A percentile compares a stretch with the other conserved stretches of the same genome.
These are phyloP conservation scores for Cyanocitta stelleri DNA, from an alignment of 2,113 vertebrate species.

Conservation along the genomic window DNA sequence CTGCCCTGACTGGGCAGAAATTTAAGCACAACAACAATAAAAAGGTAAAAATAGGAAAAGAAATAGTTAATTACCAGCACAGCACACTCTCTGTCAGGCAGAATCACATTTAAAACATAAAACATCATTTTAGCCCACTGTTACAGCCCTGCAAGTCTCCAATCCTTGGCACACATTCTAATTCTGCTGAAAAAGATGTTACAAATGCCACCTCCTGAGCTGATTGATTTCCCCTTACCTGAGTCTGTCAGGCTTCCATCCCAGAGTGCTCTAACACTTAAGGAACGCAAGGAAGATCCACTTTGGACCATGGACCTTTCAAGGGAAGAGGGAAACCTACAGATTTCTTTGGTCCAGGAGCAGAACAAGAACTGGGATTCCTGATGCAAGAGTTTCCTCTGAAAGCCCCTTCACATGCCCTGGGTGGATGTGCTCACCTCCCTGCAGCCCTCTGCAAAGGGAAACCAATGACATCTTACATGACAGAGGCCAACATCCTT, in stretches of 20 bases:
- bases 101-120: background rate
- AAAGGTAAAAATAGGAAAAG: background rate
- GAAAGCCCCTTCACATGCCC: no score
- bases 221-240: background rate
- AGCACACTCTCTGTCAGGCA: background rate
- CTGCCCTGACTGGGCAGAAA: background rate
- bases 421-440: background rate
- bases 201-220: background rate
- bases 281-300: background rate
- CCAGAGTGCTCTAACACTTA: background rate
- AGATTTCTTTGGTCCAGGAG: background rate
- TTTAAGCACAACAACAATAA: background rate
- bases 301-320: background rate
- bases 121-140: background rate
- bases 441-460: background rate
- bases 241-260: background rate
- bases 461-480: fast-evolving
- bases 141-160: background rate
- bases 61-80: background rate
- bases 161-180: background rate
- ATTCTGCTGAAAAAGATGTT: background rate
- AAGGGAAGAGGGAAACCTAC: background rate
- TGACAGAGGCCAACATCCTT: fast-evolving
- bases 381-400: background rate
- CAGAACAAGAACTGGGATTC: background rate